Evolutionary conservation across 2,888 invertebrate genomes (phyloP), one percentile per base, ranked within the genome.

Genomic region (Lasius fuliginosus): DNA sequence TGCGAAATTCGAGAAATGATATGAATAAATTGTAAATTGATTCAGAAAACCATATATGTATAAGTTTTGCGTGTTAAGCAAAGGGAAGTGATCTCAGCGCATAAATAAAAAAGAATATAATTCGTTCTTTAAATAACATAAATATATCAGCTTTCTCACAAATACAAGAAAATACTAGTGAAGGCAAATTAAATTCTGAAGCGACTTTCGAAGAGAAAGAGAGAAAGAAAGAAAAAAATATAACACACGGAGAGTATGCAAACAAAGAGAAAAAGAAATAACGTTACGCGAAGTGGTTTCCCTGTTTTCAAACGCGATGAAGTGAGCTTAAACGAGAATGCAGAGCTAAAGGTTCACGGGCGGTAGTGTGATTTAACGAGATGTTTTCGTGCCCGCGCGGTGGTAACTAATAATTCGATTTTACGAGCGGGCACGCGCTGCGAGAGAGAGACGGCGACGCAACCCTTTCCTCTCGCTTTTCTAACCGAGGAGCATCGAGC

Each of bases 391-490:
- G 86, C 62, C 86, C 87, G 86, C 85, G 85, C 85, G 85, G 84
- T 90, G 88, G 90, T 88, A 92, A 92, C 93, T 92, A 93, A 93
- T 94, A 93, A 94, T 92, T 94, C 90, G 92, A 92, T 92, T 94
- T 94, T 94, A 94, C 93, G 93, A 94, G 91, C 90, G 87, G 84
- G 82, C 82, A 91, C 90, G 86, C 84, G 79, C 27, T 36, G n/a
- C 79, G 67, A 75, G 83, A 69, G 79, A 79, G 71, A 67, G 40
- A 27, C 33, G 23, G 23, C 58, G 58, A 27, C 68, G 75, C 49
- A 58, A 71, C 65, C 65, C 58, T 83, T 64, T 30, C 64, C 69
- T 82, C 64, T 56, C 67, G 27, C 67, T 42, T 62, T 60, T 68
- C 36, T 30, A 71, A 75, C 60, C 83, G 67, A 58, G 84, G 56